Evolutionary conservation across 2,888 invertebrate species (phyloP), one percentile per base, ranked within the genome.

Genomic region (Drosophila mimica): DNA sequence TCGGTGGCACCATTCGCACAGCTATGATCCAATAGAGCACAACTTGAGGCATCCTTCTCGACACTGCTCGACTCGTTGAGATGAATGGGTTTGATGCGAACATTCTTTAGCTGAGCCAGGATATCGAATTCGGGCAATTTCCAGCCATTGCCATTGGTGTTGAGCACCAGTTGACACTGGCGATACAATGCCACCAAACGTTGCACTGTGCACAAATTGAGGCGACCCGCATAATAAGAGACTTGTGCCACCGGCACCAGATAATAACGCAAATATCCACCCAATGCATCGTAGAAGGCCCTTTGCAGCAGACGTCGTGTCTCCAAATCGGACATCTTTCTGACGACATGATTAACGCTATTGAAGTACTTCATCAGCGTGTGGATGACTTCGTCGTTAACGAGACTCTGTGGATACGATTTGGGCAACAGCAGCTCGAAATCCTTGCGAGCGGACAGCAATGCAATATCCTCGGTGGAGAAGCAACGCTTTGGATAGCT

Each of bases 121-220:
- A 92, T 83, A 70, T 92, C 85, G 4, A 38, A 51, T 0, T 81
- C 66, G 0, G 92, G 89, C 8, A 73, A 25, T 34, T 64, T 82
- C 93, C 93, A 93, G 13, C 91, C 92, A 67, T 93, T 93, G 17
- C 93, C 93, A 67, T 93, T 92, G 3, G 93, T 93, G 66, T 93
- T 93, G 13, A 93, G 82, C 31, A 83, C 76, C 2, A 65, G 34
- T 69, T 86, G 91, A 40, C 92, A 92, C 66, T 92, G 88, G 3
- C 84, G 79, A 64, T 89, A 91, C 0, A 93, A 71, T 4, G 76
- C 73, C 20, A 81, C 66, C 43, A 93, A 65, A 43, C 89, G 89
- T 64, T 91, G 67, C 20, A 90, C 82, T 0, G 90, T 89, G 63
- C 74, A 82, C 0, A 91, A 69, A 11, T 91, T 88, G 0, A 92